Base-by-base conservation (phyloP, 1,140 invertebrate species). In the Brachionus asplanchnoidis region DNA sequence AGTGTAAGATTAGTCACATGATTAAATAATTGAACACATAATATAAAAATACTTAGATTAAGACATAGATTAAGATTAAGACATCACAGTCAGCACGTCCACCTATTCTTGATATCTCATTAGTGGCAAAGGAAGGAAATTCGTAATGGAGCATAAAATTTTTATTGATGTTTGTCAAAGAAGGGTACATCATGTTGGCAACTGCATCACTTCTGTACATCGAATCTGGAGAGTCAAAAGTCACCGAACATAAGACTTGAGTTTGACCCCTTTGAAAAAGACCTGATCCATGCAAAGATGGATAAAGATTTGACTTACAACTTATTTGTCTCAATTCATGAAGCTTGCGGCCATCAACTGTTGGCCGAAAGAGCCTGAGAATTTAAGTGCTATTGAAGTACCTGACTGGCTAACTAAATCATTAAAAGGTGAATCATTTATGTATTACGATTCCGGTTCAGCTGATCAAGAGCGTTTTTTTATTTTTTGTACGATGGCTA, bases 131-230 rank as follows among this genome's bases (percentile, higher is more conserved):
- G 0, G 95, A 93, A 12, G 97, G 98, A 90, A 99, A 99, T 91
- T 98, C 96, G 91, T 98, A 99, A 91, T 99, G 96, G 0, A 98
- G 91, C 91, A 98, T 97, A 89, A 99, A 99, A 89, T 97, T 97
- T 89, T 98, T 98, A 87, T 97, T 94, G 90, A 96, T 97, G 40
- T 95, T 87, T 40, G 88, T 78, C 91, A 91, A 68, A 87, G 86
- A 87, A 85, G 88, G 60, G 4, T n/a, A 75, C 53, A 84, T 50
- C 79, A 85, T 78, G 12, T 77, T 46, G 20, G 46, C 40, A 17
- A 84, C 20, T 17, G 65, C 17, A 20, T 99, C 97, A 87, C 95
- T 90, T 88, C 95, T 96, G 73, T 97, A 90, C 5, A 95, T 94
- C 86, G 95, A 96, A 86, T 98, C 94, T 1, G 93, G 91, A 0